Evolutionary conservation across 2,797 vertebrate genomes (phyloP).

Genomic region (Tokudaia tokunoshimensis): DNA sequence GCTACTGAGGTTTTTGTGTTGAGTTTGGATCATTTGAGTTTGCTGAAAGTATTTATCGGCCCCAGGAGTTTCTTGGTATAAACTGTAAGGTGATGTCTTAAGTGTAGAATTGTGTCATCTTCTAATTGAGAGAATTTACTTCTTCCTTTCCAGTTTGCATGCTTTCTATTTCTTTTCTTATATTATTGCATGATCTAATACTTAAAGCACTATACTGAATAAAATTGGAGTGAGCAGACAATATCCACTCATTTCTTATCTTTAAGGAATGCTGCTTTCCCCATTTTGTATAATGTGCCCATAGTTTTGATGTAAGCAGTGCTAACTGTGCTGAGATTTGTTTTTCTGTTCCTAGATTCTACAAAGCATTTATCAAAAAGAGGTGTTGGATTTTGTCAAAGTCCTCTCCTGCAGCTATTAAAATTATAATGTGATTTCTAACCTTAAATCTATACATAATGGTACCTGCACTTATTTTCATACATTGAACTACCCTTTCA

Average conservation of each 20-base stretch:
- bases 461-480: background rate
- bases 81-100: background rate
- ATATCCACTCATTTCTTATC: background rate
- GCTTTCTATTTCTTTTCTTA: background rate
- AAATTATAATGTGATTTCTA: background rate
- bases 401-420: background rate
- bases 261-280: background rate
- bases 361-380: background rate
- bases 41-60: background rate
- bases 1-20: background rate
- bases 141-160: background rate
- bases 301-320: background rate
- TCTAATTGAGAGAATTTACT: background rate
- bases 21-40: too few species aligned
- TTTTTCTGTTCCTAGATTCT: background rate
- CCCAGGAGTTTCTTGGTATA: too few species aligned
- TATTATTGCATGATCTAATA: background rate
- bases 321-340: too few species aligned
- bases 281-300: background rate
- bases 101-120: background rate
- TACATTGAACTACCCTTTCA: background rate
- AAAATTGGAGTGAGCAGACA: background rate
- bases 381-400: background rate
- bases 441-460: background rate
- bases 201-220: background rate